A percentile compares a stretch with the other conserved stretches of the same genome.
phyloP scores from a whole-genome alignment of 2,113 vertebrate species.

The Pluvianellus socialis region DNA sequence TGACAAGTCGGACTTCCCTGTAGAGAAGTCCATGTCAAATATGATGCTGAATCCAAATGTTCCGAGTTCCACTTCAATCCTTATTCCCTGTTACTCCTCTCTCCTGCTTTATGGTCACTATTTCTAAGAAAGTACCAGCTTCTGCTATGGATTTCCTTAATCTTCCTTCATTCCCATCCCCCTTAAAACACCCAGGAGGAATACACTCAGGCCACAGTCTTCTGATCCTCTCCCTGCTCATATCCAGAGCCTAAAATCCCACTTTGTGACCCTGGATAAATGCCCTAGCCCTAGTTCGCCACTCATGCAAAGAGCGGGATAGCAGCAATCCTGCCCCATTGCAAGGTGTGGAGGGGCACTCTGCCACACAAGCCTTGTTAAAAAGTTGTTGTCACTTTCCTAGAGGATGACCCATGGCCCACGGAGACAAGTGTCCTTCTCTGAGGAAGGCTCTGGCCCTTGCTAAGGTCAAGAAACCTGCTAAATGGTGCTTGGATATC shows the following conservation, averaged over 20 bases:
- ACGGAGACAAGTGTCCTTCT: fast-evolving
- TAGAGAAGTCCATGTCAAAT: not conserved
- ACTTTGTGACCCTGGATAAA: not conserved
- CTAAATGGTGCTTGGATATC: not conserved
- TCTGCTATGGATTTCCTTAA: not conserved
- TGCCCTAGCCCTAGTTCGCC: not conserved
- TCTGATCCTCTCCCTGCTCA: not conserved
- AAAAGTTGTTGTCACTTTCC: not conserved
- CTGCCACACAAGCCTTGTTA: not conserved
- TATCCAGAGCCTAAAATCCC: not conserved
- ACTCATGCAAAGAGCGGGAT: not conserved
- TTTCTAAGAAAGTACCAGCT: not conserved
- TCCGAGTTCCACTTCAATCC: not conserved
- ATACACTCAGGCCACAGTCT: not conserved
- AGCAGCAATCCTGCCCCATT: not conserved
- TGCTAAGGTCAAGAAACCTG: not conserved
- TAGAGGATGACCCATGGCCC: not conserved
- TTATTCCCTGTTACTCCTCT: not conserved
- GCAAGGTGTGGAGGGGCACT: not conserved
- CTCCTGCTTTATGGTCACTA: not conserved
- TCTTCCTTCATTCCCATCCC: not conserved
- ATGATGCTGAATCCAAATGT: not conserved
- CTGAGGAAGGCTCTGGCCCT: not conserved
- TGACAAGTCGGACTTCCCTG: not conserved
- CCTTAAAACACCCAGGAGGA: not conserved